Conservation (phyloP, 53 echinoderm and acorn worm genomes). For the Patiria pectinifera region DNA sequence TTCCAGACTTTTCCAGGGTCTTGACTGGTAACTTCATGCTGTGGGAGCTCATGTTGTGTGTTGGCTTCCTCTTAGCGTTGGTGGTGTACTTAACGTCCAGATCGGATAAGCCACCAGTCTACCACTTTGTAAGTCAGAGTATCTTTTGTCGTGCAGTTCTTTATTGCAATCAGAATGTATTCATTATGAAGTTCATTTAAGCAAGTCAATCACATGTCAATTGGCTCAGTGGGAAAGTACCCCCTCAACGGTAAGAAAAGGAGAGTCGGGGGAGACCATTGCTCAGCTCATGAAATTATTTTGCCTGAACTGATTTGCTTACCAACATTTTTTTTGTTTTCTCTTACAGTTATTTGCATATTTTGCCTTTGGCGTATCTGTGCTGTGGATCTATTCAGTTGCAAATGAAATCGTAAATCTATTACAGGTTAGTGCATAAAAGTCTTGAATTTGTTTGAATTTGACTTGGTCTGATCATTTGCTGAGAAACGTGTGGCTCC, state of each 20-base stretch:
- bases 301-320: background rate
- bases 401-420: conserved; percentile 99
- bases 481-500: no score
- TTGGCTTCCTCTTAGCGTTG: conserved; percentile 76
- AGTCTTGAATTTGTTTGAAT: background rate
- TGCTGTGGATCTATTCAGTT: conserved; percentile 90
- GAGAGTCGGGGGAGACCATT: no score
- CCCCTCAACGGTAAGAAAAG: no score
- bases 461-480: background rate
- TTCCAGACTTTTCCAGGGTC: conserved; percentile 60
- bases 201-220: no score
- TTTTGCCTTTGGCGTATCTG: conserved; percentile 85
- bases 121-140: conserved; percentile 81
- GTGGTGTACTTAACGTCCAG: conserved; percentile 83
- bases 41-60: conserved; percentile 79
- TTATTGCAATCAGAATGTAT: no score
- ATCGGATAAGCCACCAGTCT: conserved; percentile 77
- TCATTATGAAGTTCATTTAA: no score
- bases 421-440: conserved; percentile 74
- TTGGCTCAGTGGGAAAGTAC: no score
- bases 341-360: conserved; percentile 83
- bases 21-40: conserved; percentile 71
- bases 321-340: background rate
- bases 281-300: no score
- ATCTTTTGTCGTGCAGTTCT: background rate